Conservation (phyloP, 2,888 invertebrate genomes). For the Peribatodes rhomboidaria region DNA sequence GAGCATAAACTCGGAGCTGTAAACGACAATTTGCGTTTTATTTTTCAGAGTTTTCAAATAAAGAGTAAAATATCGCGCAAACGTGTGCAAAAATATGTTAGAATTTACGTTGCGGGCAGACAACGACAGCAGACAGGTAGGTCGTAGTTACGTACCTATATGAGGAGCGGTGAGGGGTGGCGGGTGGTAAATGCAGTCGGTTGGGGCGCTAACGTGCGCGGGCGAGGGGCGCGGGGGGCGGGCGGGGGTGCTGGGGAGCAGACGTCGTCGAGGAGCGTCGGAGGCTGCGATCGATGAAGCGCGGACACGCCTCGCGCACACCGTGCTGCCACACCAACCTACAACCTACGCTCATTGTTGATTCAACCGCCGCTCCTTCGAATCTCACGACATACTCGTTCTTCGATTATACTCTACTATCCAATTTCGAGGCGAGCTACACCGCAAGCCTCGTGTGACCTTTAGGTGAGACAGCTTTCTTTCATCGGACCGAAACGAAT, state of each 20-base stretch:
- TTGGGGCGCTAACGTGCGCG: constrained; percentile 84
- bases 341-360: constrained; percentile 73
- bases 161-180: constrained; percentile 55
- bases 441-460: constrained; percentile 30
- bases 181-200: constrained; percentile 86
- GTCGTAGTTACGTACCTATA: constrained; percentile 57
- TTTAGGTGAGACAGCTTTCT: constrained; percentile 39
- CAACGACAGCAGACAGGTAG: constrained; percentile 72
- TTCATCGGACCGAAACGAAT: constrained; percentile 57
- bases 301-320: constrained; percentile 85
- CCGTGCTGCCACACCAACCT: constrained; percentile 61
- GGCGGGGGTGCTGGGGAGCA: constrained; percentile 61
- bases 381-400: constrained; percentile 40
- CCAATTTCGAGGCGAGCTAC: constrained; percentile 26
- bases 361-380: constrained; percentile 65
- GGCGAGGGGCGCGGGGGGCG: constrained; percentile 64
- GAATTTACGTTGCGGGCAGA: constrained; percentile 58
- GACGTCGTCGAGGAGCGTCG: constrained; percentile 85
- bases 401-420: constrained; percentile 14
- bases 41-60: constrained; percentile 55
- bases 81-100: constrained; percentile 63
- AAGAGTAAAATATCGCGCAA: constrained; percentile 44
- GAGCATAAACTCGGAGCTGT: constrained; percentile 59
- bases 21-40: constrained; percentile 55
- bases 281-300: constrained; percentile 86